Conservation (phyloP, 2,113 vertebrate species). For the Notarius quadriscutis region DNA sequence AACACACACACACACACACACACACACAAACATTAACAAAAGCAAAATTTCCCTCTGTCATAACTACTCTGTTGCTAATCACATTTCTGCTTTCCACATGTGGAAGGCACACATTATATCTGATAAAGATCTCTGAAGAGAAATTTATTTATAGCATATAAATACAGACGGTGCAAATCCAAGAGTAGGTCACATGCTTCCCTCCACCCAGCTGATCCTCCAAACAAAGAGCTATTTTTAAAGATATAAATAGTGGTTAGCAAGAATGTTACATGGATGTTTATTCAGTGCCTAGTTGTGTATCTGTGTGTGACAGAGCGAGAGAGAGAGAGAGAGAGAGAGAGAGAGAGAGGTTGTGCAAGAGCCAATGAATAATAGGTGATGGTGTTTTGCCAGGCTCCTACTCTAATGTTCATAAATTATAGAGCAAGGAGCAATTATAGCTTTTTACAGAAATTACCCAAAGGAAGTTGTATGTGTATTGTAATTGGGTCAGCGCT, state of each 20-base stretch:
- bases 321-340: slow-evolving; percentile 6
- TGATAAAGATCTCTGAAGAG: not conserved
- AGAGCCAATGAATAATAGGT: slow-evolving; percentile 67
- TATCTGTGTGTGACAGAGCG: slow-evolving; percentile 39
- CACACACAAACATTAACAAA: not conserved
- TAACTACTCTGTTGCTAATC: not conserved
- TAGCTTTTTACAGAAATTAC: slow-evolving; percentile 74
- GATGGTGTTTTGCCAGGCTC: slow-evolving; percentile 68
- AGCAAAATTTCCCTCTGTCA: not conserved
- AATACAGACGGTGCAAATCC: not conserved
- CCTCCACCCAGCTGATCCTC: not conserved
- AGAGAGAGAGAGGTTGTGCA: slow-evolving; percentile 20
- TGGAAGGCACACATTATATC: not conserved
- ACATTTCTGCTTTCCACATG: not conserved
- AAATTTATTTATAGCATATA: not conserved
- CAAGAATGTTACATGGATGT: not conserved
- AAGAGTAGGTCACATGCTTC: not conserved
- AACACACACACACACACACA: not conserved
- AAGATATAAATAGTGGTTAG: slow-evolving; percentile 17
- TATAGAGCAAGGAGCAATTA: slow-evolving; percentile 75
- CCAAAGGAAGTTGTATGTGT: slow-evolving; percentile 69
- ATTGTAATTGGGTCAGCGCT: slow-evolving; percentile 74
- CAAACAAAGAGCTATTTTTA: slow-evolving; percentile 29
- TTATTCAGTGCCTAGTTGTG: not conserved
- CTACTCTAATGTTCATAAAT: slow-evolving; percentile 70